Evolutionary conservation across 2,888 invertebrate genomes (phyloP), one percentile per base, ranked within the genome.

Genomic region (Suillia variegata): DNA sequence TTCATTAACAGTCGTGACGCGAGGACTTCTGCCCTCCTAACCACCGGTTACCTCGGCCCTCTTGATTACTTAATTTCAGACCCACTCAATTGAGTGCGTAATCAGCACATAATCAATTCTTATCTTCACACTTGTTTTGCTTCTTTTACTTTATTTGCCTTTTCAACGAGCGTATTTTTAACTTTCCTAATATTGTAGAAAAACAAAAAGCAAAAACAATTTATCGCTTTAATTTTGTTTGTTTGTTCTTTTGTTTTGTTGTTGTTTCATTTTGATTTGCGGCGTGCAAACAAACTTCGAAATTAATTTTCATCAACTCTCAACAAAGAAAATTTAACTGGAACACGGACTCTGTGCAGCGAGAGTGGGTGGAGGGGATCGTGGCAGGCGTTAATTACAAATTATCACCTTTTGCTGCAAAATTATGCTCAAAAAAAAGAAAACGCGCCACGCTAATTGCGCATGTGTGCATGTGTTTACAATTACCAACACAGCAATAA

Each of bases 401-500:
- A 59, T 59, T 59, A 55, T 22, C 59, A 51, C 59, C 55, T 55
- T 45, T 20, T 26, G 26, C 6, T 26, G 26, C 26, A 26, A 26
- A 26, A 26, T 26, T 26, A 10, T 26, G 26, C 5, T 26, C 6
- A 26, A 26, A 26, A 26, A 26, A 6, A 51, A 22, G 22, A 49
- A 13, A 22, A 21, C 15, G 20, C 15, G 10, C 17, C 15, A 49
- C 49, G 49, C 49, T 49, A 49, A 49, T 49, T 49, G 49, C 48
- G 38, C 51, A 47, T 48, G 38, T 20, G 56, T 47, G 38, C 51
- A 47, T 48, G 38, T 20, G 56, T 47, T 63, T 63, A 62, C 62
- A 70, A 62, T 67, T 70, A 66, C 66, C 56, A 59, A 56, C 66
- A 62, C 22, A 68, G 65, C 64, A 63, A 59, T 62, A 51, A 24